phyloP scores from a whole-genome alignment of 1,140 invertebrate genomes.

The Bombus cullumanus region DNA sequence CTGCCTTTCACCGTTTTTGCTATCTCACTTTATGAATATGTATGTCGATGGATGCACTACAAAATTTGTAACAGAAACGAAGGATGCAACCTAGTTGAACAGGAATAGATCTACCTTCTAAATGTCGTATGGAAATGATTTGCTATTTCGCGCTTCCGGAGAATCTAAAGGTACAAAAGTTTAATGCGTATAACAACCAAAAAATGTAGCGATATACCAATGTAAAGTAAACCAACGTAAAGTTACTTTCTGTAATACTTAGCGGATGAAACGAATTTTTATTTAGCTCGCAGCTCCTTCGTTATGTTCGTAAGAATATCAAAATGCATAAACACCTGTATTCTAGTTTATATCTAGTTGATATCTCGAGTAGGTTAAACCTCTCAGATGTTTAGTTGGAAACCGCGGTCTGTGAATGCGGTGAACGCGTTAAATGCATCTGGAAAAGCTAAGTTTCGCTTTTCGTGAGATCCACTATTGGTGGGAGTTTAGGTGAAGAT shows the following conservation, averaged over 20 bases:
- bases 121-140: not conserved
- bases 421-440: not conserved
- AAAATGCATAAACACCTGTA: too few relatives aligned
- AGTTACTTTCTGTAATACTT: too few relatives aligned
- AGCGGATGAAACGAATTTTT: too few relatives aligned
- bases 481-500: constrained; percentile 65
- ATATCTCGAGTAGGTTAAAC: not conserved
- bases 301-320: too few relatives aligned
- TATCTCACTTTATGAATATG: too few relatives aligned
- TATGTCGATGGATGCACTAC: not conserved
- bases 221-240: too few relatives aligned
- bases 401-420: not conserved
- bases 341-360: too few relatives aligned
- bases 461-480: constrained; percentile 19
- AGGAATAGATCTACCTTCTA: not conserved
- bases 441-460: constrained; percentile 24
- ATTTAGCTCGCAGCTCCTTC: too few relatives aligned
- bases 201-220: too few relatives aligned
- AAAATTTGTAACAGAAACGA: not conserved
- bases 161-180: too few relatives aligned
- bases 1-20: constrained; percentile 8
- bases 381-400: not conserved
- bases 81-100: not conserved
- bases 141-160: not conserved
- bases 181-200: too few relatives aligned